Base-by-base conservation (phyloP, 2,888 invertebrate genomes). In the Drosophila diplacantha region DNA sequence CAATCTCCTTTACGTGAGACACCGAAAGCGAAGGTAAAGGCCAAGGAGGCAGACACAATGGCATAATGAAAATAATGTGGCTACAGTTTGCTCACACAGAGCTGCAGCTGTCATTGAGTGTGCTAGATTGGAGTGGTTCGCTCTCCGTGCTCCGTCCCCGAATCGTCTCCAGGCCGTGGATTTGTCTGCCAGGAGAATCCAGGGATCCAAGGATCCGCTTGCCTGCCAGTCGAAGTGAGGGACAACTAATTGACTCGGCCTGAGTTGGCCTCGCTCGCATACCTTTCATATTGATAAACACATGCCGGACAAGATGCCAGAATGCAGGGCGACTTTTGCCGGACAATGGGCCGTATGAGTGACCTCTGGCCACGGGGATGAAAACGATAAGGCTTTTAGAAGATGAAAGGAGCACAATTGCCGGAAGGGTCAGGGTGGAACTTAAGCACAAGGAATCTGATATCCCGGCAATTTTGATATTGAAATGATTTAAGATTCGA, bases 61-160 rank as follows among this genome's bases (percentile, higher is more conserved):
- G 51, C 65, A 64, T 80, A 77, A 78, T 77, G 78, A 82, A 78
- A 82, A 82, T 72, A 77, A 64, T 80, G 83, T 74, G 83, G 83
- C 72, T 69, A 77, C 69, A 74, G 68, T 74, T 67, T 76, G 69
- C 34, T 49, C 58, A 52, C 37, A 41, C 26, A 32, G 38, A 52
- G 59, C 74, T 78, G 81, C 71, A 74, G 68, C 65, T 82, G 77
- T 80, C 77, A 80, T 82, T 77, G 80, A 77, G 80, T 79, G 77
- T 70, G 60, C 59, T 68, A 70, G 70, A 69, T 61, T 68, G 67
- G 60, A 57, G 55, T 47, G 67, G 52, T 47, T 56, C 46, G 47
- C 41, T 43, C 34, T 14, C 5, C 46, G 5, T 14, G 16, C 22
- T 24, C 18, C 47, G 34, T n/a, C 26, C 52, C 54, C 54, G 12